A percentile compares a stretch with the other conserved stretches of the same genome.
These are phyloP conservation scores for Columba guinea DNA, from an alignment of 2,797 vertebrate species.

Conservation along the genomic window DNA sequence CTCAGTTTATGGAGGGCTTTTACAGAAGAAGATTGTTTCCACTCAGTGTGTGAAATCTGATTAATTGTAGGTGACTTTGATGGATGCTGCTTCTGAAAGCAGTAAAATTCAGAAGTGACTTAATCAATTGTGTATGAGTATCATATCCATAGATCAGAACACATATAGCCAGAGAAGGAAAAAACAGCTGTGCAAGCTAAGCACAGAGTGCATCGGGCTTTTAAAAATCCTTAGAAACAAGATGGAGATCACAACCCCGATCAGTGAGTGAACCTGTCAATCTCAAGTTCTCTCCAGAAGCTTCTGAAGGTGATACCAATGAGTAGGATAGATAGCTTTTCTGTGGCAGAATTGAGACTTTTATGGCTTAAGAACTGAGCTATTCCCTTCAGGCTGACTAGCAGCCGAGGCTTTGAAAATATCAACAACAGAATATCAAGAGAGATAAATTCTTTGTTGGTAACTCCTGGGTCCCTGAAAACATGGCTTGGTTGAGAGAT, in stretches of 20 bases:
- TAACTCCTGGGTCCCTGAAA: neutral
- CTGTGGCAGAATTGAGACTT: neutral
- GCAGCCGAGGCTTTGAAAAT: constrained; percentile 40
- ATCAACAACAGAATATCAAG: constrained; percentile 53
- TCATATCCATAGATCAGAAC: neutral
- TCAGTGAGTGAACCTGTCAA: neutral
- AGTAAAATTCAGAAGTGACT: neutral
- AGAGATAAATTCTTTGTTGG: constrained; percentile 17
- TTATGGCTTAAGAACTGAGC: constrained; percentile 23
- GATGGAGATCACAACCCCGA: neutral
- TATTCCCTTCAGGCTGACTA: constrained; percentile 24
- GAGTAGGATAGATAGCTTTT: neutral
- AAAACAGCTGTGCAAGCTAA: neutral
- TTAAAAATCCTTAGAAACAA: constrained; percentile 23
- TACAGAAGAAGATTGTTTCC: neutral
- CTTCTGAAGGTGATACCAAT: constrained; percentile 35
- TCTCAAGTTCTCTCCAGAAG: constrained; percentile 11
- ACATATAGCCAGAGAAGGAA: neutral
- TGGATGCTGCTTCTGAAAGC: neutral
- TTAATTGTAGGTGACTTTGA: constrained; percentile 41
- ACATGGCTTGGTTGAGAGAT: neutral
- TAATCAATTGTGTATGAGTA: neutral
- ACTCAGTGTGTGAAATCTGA: neutral
- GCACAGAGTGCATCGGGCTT: neutral
- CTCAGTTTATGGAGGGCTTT: neutral